A percentile compares a stretch with the other conserved stretches of the same genome.
Conservation (phyloP, 2,113 vertebrate species). For the Proteles cristata region DNA sequence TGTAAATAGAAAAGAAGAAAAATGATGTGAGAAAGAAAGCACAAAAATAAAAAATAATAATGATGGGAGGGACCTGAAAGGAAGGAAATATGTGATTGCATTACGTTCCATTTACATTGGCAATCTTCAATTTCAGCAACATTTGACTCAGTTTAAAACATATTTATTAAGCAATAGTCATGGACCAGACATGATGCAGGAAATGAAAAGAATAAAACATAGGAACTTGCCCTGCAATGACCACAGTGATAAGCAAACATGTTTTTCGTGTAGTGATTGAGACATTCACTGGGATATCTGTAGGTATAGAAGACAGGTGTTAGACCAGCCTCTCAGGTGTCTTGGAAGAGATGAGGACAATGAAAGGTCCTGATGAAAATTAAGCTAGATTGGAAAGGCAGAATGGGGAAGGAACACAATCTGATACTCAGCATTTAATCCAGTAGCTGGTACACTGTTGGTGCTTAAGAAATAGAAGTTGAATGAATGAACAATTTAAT, state of each 20-base stretch:
- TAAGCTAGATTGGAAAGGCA: not conserved
- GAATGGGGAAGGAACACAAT: not conserved
- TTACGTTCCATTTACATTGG: not conserved
- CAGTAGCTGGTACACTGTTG: not conserved
- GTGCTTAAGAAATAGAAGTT: not conserved
- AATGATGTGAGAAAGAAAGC: not conserved
- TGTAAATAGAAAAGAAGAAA: not conserved
- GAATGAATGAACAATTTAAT: not conserved
- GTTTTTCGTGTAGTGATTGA: not conserved
- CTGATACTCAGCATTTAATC: not conserved
- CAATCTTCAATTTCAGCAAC: not conserved
- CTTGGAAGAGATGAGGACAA: not conserved
- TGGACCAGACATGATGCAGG: not conserved
- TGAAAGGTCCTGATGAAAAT: not conserved
- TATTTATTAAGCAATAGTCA: not conserved
- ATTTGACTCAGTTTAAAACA: not conserved
- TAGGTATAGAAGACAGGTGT: not conserved
- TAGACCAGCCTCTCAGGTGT: not conserved
- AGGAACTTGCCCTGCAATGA: not conserved
- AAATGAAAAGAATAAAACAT: not conserved
- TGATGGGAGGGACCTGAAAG: not conserved
- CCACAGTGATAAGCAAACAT: not conserved
- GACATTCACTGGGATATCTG: not conserved
- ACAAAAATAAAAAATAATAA: not conserved
- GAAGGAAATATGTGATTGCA: not conserved